Base-by-base conservation (phyloP, 2,797 vertebrate genomes). In the Benthosema pterotum region DNA sequence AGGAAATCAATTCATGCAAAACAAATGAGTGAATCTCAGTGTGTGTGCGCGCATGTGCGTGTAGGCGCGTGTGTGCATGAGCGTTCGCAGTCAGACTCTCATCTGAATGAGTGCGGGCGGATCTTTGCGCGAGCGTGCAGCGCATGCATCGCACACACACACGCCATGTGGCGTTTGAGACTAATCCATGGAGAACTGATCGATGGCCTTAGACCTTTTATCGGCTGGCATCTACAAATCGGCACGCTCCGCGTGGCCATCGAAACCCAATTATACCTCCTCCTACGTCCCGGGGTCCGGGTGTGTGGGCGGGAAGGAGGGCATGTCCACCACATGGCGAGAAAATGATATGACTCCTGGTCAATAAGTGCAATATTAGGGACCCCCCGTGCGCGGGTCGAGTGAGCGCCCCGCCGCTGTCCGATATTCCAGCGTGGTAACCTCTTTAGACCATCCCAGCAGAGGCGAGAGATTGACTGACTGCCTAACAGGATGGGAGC, bases 1-100 rank as follows among this genome's bases (percentile, higher is more conserved):
- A 45, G 11, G 14, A 54, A 52, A 55, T 52, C 46, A 32, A 63
- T 59, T 43, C 17, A 32, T 52, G 14, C 63, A 65, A 65, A 57
- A 54, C 32, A 25, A 49, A 65, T 58, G 6, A 65, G 19, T 11
- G 4, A 15, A 12, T 38, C 32, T 52, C 54, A 25, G 43, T 11
- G 17, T 53, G 71, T 49, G 63, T 67, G 46, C 52, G 62, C 42
- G 47, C n/a, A 14, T 18, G 18, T 68, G 63, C 57, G 50, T 74
- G 46, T 18, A 49, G n/a, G n/a, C n/a, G 22, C 47, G 50, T 15
- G 12, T 17, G 46, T 25, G 13, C 32, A 14, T 17, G 22, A 38
- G 57, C 57, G 50, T n/a, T n/a, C 42, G 9, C 32, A 8, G 32
- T 6, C 32, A 32, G 7, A 8, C 32, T 38, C 32, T 8, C 32